phyloP scores from a whole-genome alignment of 2,797 vertebrate species.

The Sternarchorhynchus goeldii region DNA sequence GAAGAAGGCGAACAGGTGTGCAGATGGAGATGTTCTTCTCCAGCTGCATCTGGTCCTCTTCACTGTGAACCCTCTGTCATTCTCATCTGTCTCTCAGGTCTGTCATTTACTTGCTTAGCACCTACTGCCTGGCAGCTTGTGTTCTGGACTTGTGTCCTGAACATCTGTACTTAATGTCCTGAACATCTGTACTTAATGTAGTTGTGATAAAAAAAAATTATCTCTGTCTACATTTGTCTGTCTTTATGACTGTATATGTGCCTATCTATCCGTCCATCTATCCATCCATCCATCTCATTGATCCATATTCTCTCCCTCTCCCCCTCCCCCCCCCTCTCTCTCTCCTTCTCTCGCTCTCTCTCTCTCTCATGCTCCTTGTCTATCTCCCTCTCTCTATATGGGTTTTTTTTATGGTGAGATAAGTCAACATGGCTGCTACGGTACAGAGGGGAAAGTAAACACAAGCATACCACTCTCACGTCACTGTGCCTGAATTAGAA shows the following conservation, averaged over 20 bases:
- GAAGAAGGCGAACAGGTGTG: not conserved
- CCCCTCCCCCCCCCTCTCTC: not conserved
- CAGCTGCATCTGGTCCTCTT: not conserved
- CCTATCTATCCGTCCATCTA: not conserved
- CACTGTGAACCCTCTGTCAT: too few species aligned
- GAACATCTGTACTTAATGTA: too few species aligned
- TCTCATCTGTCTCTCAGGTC: too few species aligned
- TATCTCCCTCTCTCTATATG: conserved; percentile 22
- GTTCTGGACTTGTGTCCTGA: too few species aligned
- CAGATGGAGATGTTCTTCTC: not conserved
- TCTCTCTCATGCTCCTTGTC: not conserved
- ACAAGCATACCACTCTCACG: conserved; percentile 34
- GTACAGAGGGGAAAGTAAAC: conserved; percentile 51
- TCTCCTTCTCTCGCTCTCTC: conserved; percentile 1
- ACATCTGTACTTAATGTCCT: too few species aligned
- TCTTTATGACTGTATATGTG: too few species aligned
- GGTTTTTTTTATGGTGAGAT: conserved; percentile 60
- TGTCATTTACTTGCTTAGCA: too few species aligned
- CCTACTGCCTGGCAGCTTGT: too few species aligned
- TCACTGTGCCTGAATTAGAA: conserved; percentile 46
- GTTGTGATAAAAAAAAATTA: too few species aligned
- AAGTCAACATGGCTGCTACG: conserved; percentile 58
- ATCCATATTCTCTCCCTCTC: too few species aligned
- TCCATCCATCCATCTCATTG: not conserved
- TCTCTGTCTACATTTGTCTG: too few species aligned